Evolutionary conservation across 2,113 vertebrate species (phyloP).

Genomic region (Alaudala cheleensis): DNA sequence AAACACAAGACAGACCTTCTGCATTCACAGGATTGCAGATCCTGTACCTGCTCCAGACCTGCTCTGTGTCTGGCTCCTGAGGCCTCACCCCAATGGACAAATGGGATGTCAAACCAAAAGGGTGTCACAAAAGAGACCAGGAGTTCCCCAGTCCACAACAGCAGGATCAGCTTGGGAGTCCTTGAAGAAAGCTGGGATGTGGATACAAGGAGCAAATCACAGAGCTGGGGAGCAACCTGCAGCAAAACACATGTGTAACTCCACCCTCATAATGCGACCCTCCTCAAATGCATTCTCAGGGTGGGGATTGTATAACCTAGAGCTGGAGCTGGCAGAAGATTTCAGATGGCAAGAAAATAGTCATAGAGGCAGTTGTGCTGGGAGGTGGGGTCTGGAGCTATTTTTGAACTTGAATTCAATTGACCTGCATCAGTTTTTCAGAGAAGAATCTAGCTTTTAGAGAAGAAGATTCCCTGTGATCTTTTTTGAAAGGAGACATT

Average conservation of each 20-base stretch:
- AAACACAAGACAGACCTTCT: neutral
- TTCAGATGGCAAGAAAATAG: neutral
- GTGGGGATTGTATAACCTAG: neutral
- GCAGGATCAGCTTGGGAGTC: neutral
- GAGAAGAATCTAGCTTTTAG: neutral
- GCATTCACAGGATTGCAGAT: neutral
- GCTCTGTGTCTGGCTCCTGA: neutral
- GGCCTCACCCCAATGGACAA: neutral
- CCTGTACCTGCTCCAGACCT: neutral
- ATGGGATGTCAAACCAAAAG: neutral
- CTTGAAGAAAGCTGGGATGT: neutral
- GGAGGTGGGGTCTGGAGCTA: neutral
- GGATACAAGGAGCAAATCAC: neutral
- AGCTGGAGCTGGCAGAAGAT: neutral
- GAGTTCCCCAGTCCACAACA: neutral
- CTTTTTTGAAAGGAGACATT: neutral
- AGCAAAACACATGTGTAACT: neutral
- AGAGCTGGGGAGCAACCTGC: rapidly evolving
- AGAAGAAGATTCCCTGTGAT: neutral
- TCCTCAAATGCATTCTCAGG: neutral
- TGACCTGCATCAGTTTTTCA: neutral
- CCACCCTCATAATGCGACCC: neutral
- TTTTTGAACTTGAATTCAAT: neutral
- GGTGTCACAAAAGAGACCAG: neutral
- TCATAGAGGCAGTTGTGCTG: neutral